phyloP scores from a whole-genome alignment of 2,888 invertebrate species.

The Blomia tropicalis region DNA sequence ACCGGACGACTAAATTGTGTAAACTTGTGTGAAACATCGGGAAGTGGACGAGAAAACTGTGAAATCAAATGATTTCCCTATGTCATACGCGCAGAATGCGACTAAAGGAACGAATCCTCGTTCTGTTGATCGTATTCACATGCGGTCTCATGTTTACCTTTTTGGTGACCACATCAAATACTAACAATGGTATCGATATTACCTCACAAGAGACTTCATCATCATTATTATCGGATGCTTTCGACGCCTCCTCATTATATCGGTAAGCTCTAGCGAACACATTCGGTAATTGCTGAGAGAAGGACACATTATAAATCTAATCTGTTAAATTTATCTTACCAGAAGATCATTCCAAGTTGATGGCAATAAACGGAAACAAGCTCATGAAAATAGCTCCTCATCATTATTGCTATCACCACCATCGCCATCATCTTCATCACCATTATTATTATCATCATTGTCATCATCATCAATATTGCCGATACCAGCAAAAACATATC shows the following conservation, averaged over 20 bases:
- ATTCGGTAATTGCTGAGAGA: background rate
- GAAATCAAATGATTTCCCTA: background rate
- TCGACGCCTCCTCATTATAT: background rate
- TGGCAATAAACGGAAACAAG: constrained; percentile 1
- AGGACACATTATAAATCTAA: too few relatives aligned
- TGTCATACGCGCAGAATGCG: constrained; percentile 19
- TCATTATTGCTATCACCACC: background rate
- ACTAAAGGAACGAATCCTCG: constrained; percentile 23
- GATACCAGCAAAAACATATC: background rate
- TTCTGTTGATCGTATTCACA: constrained; percentile 20
- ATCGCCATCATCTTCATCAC: background rate
- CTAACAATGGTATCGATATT: too few relatives aligned
- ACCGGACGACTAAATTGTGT: background rate
- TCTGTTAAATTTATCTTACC: too few relatives aligned
- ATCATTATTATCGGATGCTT: background rate
- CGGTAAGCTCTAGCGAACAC: background rate
- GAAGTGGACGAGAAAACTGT: too few relatives aligned
- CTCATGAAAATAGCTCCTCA: background rate
- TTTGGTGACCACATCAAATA: constrained; percentile 19
- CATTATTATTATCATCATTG: too few relatives aligned
- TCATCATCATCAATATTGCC: background rate
- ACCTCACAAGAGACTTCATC: background rate
- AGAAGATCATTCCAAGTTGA: background rate
- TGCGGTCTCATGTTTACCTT: constrained; percentile 21
- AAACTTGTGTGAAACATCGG: background rate